phyloP scores from a whole-genome alignment of 2,888 invertebrate genomes.

The Hirtodrosophila confusa region DNA sequence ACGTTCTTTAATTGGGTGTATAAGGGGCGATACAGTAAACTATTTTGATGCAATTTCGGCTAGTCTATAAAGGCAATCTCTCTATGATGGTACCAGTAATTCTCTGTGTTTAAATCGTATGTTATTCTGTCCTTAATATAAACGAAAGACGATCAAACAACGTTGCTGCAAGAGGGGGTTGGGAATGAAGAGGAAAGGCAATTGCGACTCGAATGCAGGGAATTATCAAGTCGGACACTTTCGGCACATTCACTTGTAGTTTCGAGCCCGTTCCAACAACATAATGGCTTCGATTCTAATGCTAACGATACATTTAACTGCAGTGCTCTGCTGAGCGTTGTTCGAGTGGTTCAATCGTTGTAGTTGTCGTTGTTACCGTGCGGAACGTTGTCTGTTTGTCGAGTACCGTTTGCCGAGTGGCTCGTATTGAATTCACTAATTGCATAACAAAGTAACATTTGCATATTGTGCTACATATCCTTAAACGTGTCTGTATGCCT shows the following conservation, averaged over 20 bases:
- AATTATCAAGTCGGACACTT: slow-evolving; percentile 11
- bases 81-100: too few species aligned
- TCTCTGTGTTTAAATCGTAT: too few species aligned
- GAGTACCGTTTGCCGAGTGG: slow-evolving; percentile 65
- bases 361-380: slow-evolving; percentile 34
- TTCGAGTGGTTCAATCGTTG: slow-evolving; percentile 58
- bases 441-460: slow-evolving; percentile 82
- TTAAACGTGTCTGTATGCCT: slow-evolving; percentile 41
- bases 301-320: slow-evolving; percentile 77
- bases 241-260: slow-evolving; percentile 14
- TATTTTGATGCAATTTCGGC: too few species aligned
- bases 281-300: slow-evolving; percentile 49
- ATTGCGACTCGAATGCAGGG: slow-evolving; percentile 10
- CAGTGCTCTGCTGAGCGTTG: slow-evolving; percentile 49
- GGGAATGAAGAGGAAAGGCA: too few species aligned
- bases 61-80: too few species aligned
- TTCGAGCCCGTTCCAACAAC: slow-evolving; percentile 46
- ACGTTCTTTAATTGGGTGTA: too few species aligned
- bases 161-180: too few species aligned
- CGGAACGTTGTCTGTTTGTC: slow-evolving; percentile 62
- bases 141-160: too few species aligned
- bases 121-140: too few species aligned
- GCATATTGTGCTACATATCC: slow-evolving; percentile 78
- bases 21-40: too few species aligned
- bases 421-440: slow-evolving; percentile 81